Evolutionary conservation across 1,140 invertebrate species (phyloP).

Genomic region (Bemisia tabaci): DNA sequence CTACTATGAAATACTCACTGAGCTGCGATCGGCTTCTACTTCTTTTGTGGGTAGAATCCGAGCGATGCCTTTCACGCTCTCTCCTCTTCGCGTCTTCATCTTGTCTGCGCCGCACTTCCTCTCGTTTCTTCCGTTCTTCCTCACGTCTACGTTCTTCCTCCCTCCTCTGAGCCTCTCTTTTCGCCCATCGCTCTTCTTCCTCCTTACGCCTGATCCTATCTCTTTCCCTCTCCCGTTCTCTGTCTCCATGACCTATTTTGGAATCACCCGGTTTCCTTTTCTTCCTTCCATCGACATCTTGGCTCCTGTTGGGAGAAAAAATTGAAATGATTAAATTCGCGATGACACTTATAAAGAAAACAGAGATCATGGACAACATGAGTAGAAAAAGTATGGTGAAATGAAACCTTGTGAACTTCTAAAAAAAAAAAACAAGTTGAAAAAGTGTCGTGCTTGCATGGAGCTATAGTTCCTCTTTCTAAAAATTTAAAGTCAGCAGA

Average conservation of each 20-base stretch:
- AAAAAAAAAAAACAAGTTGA: no score
- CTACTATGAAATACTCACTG: not conserved
- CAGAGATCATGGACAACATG: not conserved
- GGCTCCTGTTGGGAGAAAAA: no score
- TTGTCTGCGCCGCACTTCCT: constrained; percentile 25
- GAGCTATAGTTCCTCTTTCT: no score
- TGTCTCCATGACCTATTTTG: constrained; percentile 33
- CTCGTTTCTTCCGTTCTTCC: constrained; percentile 19
- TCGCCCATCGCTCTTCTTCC: constrained; percentile 23
- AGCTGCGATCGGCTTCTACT: not conserved
- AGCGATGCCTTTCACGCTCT: constrained; percentile 23
- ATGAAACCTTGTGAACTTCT: no score
- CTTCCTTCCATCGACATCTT: no score
- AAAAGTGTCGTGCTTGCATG: no score
- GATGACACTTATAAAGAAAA: not conserved
- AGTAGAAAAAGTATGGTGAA: not conserved
- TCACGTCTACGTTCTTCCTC: constrained; percentile 28
- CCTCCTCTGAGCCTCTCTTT: constrained; percentile 27
- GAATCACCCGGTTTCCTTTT: not conserved
- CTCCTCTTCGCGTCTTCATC: constrained; percentile 34
- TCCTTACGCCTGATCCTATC: constrained; percentile 27
- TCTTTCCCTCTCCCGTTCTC: constrained; percentile 32
- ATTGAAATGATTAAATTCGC: no score
- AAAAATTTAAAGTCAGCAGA: no score
- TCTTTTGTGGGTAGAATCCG: not conserved